These are phyloP conservation scores for Phyllopteryx taeniolatus DNA, from an alignment of 2,113 vertebrate species.

Conservation along the genomic window DNA sequence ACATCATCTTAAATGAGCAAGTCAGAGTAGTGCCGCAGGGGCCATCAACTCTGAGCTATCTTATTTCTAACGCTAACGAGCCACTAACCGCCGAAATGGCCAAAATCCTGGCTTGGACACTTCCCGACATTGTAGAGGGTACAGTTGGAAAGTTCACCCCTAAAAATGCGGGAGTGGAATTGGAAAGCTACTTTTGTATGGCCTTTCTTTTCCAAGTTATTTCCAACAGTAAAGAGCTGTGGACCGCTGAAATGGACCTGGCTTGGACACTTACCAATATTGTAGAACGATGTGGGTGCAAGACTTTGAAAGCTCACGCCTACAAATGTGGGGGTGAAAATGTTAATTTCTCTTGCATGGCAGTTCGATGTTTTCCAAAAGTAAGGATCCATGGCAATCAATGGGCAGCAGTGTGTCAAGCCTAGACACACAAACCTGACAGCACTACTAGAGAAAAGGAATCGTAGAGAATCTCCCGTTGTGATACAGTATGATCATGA, in stretches of 20 bases:
- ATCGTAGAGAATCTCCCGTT: too few species aligned
- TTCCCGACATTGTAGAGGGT: not conserved
- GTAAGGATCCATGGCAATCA: too few species aligned
- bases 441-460: too few species aligned
- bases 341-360: too few species aligned
- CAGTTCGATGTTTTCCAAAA: too few species aligned
- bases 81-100: constrained; percentile 52
- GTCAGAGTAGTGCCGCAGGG: constrained; percentile 62
- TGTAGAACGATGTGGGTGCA: not conserved
- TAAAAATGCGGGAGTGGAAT: not conserved
- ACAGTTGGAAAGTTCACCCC: not conserved
- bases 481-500: too few species aligned
- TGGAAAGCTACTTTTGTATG: not conserved
- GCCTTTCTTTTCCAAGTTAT: not conserved
- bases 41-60: constrained; percentile 52
- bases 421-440: too few species aligned
- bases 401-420: too few species aligned
- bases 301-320: too few species aligned
- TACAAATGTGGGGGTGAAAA: too few species aligned
- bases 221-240: not conserved
- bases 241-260: not conserved
- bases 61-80: constrained; percentile 39
- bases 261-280: not conserved
- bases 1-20: constrained; percentile 78
- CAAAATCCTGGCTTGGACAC: not conserved